Evolutionary conservation across 2,797 vertebrate genomes (phyloP), one percentile per base, ranked within the genome.

Genomic region (Gadopsis bispinosus): DNA sequence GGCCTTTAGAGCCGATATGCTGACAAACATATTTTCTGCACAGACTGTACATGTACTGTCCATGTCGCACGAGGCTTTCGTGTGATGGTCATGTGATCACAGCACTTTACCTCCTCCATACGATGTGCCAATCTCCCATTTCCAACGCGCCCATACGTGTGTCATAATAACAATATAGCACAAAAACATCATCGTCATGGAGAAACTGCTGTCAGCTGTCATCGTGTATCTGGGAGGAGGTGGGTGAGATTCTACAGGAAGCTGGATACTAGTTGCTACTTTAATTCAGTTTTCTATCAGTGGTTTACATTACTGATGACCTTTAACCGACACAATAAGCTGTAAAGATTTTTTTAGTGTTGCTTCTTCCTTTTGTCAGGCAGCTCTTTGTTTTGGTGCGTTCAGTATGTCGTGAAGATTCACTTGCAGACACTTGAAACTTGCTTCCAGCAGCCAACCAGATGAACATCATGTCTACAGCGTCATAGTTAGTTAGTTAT

Each of bases 191-290:
- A 26, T 26, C 26, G 26, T 26, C 1, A 26, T 26, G 26, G 26
- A 26, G 39, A 31, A 26, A 48, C 55, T 8, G 80, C 77, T 81
- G 65, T 79, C 84, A 81, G 82, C 77, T 75, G 75, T 85, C 79
- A 64, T 20, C 4, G 51, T 56, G 64, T 4, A 61, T 41, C 62
- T 43, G 54, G 10, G 17, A 71, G 63, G 64, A 26, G 26, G 26
- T 26, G 26, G 26, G 26, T 26, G 26, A 26, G 26, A 26, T 26
- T 26, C 26, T 19, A 9, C 19, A 48, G 20, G 47, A n/a, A 10
- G 48, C 19, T 50, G 9, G 20, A 19, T 9, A 50, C 19, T 4
- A 4, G 20, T 4, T 50, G 26, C 12, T 41, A 4, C 2, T 39
- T 39, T 12, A 11, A 39, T 3, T 7, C 9, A 39, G 39, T 12